Percentiles rank a stretch among this genome's conserved stretches.
phyloP scores from a whole-genome alignment of 53 echinoderm and acorn worm species.

The Holothuria scabra region DNA sequence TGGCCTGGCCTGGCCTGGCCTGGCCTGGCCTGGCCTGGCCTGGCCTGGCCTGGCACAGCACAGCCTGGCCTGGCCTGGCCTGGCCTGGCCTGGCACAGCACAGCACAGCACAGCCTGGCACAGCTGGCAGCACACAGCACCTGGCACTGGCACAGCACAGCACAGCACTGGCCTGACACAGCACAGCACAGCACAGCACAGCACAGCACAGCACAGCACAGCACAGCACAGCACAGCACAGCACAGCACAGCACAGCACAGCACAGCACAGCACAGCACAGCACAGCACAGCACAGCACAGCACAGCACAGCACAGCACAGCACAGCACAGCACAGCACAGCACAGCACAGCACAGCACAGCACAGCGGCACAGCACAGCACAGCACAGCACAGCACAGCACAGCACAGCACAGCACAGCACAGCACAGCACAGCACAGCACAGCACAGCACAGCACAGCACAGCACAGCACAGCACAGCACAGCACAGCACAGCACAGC shows the following conservation, averaged over 20 bases:
- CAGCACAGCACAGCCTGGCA: no score
- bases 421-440: not conserved
- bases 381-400: conserved; percentile 5
- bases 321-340: conserved; percentile 5
- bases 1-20: no score
- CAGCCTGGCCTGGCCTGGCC: no score
- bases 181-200: conserved; percentile 20
- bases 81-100: no score
- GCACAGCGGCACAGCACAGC: not conserved
- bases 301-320: no score
- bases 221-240: conserved; percentile 26
- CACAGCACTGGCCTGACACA: conserved; percentile 25
- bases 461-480: conserved; percentile 21
- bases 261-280: no score
- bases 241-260: conserved; percentile 29
- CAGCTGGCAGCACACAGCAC: no score
- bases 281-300: no score
- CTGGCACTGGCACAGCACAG: not conserved
- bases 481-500: no score
- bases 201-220: conserved; percentile 15
- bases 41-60: no score
- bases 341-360: conserved; percentile 21
- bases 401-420: conserved; percentile 16
- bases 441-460: not conserved
- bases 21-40: no score